These are phyloP conservation scores for Elgaria multicarinata DNA, from an alignment of 2,113 vertebrate species.

Conservation along the genomic window DNA sequence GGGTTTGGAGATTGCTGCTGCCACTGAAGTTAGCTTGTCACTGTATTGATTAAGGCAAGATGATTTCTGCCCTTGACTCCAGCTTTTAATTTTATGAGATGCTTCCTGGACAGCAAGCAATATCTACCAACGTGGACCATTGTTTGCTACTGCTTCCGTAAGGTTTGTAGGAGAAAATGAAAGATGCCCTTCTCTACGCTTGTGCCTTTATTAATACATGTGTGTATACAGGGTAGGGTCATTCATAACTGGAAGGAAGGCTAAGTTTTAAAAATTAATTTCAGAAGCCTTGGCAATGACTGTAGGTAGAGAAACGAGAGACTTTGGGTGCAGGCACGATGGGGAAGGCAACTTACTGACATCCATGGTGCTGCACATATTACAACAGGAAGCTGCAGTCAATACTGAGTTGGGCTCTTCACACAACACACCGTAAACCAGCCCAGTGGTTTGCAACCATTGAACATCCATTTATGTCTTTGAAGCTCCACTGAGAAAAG, in stretches of 20 bases:
- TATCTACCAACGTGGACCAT: background rate
- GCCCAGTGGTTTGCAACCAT: background rate
- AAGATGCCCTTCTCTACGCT: background rate
- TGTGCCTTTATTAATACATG: slow-evolving; percentile 15
- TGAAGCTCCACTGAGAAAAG: background rate
- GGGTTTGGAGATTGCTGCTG: background rate
- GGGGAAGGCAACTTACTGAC: background rate
- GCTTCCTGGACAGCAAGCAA: background rate
- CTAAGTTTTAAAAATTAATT: slow-evolving; percentile 32
- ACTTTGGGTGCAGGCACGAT: background rate
- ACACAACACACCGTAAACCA: too few relatives aligned
- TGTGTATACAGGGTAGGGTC: background rate
- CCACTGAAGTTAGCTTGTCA: slow-evolving; percentile 46
- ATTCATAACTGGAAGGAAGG: slow-evolving; percentile 19
- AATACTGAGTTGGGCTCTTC: too few relatives aligned
- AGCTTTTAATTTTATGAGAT: slow-evolving; percentile 34
- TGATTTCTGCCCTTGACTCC: slow-evolving; percentile 40
- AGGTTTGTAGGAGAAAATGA: slow-evolving; percentile 12
- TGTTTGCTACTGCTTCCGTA: slow-evolving; percentile 7
- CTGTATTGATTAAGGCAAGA: slow-evolving; percentile 36
- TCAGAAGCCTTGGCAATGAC: background rate
- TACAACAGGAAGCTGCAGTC: too few relatives aligned
- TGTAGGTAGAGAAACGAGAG: background rate
- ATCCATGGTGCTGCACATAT: background rate
- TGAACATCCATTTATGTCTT: background rate